Conservation (phyloP, 2,888 invertebrate species). For the Scaptomyza cyrtandrae region DNA sequence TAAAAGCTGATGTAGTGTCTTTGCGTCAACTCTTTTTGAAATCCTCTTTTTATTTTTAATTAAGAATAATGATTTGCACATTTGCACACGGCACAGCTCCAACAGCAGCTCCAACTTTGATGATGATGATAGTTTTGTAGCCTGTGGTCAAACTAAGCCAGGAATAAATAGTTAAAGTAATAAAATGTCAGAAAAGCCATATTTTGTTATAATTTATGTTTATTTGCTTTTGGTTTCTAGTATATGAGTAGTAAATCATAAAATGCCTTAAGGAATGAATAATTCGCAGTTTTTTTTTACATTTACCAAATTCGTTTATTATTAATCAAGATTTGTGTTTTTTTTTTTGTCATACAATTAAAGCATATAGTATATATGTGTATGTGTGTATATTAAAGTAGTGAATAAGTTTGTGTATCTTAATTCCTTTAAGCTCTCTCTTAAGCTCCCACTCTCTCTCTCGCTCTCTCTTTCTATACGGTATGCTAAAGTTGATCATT, state of each 20-base stretch:
- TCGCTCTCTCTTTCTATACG: slow-evolving; percentile 13
- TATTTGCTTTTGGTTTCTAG: slow-evolving; percentile 48
- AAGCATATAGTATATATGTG: slow-evolving; percentile 63
- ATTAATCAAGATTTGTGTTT: slow-evolving; percentile 58
- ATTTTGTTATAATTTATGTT: slow-evolving; percentile 55
- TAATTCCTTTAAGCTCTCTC: slow-evolving; percentile 35
- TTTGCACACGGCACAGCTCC: slow-evolving; percentile 53
- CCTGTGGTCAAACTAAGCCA: slow-evolving; percentile 7
- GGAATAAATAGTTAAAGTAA: slow-evolving; percentile 20
- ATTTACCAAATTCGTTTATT: slow-evolving; percentile 70
- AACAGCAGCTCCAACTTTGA: slow-evolving; percentile 10
- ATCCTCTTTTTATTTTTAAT: slow-evolving; percentile 76
- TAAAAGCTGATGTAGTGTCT: slow-evolving; percentile 60
- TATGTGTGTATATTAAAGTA: slow-evolving; percentile 39
- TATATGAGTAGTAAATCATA: slow-evolving; percentile 31
- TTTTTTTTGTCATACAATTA: slow-evolving; percentile 71
- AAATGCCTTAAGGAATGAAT: slow-evolving; percentile 5
- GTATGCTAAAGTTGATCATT: slow-evolving; percentile 39
- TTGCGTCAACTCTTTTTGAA: slow-evolving; percentile 30
- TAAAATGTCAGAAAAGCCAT: slow-evolving; percentile 28
- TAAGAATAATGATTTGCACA: slow-evolving; percentile 76
- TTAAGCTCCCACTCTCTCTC: neutral
- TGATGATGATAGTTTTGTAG: neutral
- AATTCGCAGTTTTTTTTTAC: slow-evolving; percentile 14
- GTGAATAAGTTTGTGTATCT: slow-evolving; percentile 24